A percentile compares a stretch with the other conserved stretches of the same genome.
phyloP scores from a whole-genome alignment of 1,140 invertebrate species.

The Drosophila pseudoananassae region DNA sequence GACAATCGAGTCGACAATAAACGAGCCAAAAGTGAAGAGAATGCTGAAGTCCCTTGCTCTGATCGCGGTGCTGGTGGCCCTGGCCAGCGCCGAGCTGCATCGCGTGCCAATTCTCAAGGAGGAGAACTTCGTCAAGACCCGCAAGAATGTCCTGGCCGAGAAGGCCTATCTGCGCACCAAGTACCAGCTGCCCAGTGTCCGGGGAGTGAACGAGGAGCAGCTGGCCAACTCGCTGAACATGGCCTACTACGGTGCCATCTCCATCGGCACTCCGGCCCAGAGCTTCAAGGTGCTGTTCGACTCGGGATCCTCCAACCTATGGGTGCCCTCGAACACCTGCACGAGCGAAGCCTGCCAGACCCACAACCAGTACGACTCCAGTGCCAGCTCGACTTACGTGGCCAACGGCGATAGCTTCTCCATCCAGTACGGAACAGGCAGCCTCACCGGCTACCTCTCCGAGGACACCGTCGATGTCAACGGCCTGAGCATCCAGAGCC shows the following conservation, averaged over 20 bases:
- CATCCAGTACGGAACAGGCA: slow-evolving; percentile 97
- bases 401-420: slow-evolving; percentile 95
- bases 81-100: slow-evolving; percentile 67
- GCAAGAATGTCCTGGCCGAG: slow-evolving; percentile 60
- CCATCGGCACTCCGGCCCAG: slow-evolving; percentile 96
- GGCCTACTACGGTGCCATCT: slow-evolving; percentile 97
- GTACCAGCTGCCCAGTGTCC: slow-evolving; percentile 48
- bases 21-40: slow-evolving; percentile 28
- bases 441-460: slow-evolving; percentile 96
- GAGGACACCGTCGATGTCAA: slow-evolving; percentile 91
- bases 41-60: slow-evolving; percentile 57
- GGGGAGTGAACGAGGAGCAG: slow-evolving; percentile 42
- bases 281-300: slow-evolving; percentile 98
- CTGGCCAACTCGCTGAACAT: slow-evolving; percentile 96
- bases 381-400: slow-evolving; percentile 92
- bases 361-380: slow-evolving; percentile 94
- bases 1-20: slow-evolving; percentile 45
- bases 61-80: slow-evolving; percentile 57
- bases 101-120: slow-evolving; percentile 64
- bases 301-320: slow-evolving; percentile 99
- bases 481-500: slow-evolving; percentile 88
- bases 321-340: slow-evolving; percentile 98
- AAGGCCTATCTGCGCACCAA: slow-evolving; percentile 53
- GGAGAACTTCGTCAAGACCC: slow-evolving; percentile 70
- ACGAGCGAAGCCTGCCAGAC: slow-evolving; percentile 90